Percentiles rank a stretch among this genome's conserved stretches.
phyloP scores from a whole-genome alignment of 2,797 vertebrate genomes.

The Protonibea diacanthus region DNA sequence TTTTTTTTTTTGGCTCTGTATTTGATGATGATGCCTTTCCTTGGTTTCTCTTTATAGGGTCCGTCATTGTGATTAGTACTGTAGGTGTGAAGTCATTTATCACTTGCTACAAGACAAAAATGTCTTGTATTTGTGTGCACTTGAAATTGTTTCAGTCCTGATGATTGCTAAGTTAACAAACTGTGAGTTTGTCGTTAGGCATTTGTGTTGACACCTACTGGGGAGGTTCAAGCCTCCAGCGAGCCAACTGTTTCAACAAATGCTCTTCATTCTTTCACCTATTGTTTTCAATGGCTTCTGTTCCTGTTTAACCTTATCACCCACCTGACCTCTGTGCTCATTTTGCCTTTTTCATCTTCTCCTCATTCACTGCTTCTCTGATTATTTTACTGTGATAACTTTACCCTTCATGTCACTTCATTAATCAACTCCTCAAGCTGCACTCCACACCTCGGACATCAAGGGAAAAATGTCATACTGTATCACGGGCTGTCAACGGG shows the following conservation, averaged over 20 bases:
- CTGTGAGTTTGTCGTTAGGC: background rate
- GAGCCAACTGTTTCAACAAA: background rate
- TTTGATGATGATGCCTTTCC: constrained; percentile 28
- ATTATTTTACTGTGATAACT: constrained; percentile 18
- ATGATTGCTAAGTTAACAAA: background rate
- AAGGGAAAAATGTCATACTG: constrained; percentile 1
- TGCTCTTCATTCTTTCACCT: background rate
- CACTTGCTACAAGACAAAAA: background rate
- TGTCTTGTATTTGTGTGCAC: background rate
- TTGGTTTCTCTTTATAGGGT: constrained; percentile 17
- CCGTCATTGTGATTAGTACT: constrained; percentile 7
- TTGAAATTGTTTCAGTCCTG: background rate
- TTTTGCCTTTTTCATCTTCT: constrained; percentile 13
- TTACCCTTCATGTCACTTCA: constrained; percentile 10
- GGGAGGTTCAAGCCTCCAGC: background rate
- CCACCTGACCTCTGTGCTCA: background rate
- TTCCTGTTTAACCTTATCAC: background rate
- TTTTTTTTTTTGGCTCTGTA: constrained; percentile 29
- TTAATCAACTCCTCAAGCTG: constrained; percentile 20
- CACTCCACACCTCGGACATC: constrained; percentile 5
- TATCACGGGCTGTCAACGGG: constrained; percentile 24
- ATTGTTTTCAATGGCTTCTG: background rate
- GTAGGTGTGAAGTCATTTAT: constrained; percentile 3
- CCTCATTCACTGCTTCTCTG: background rate
- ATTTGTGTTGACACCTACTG: background rate